Base-by-base conservation (phyloP, 1,140 invertebrate genomes). In the Rhopalosiphum maidis region DNA sequence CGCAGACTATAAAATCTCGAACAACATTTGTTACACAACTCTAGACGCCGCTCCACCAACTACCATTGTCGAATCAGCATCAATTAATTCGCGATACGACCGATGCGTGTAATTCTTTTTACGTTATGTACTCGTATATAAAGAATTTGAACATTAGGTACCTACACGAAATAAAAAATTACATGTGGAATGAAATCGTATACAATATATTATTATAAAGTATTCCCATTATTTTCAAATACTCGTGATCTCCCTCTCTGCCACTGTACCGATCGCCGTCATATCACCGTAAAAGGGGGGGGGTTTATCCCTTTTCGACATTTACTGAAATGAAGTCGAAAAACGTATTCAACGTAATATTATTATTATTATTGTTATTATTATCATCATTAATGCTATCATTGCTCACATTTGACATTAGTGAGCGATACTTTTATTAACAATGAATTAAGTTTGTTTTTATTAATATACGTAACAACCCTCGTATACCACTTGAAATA, bases 1-100 rank as follows among this genome's bases (percentile, higher is more conserved):
- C 88, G 55, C 54, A 48, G 43, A 83, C 90, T 92, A 92, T 92
- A 92, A 92, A 92, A 92, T 92, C 90, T 92, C 68, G 23, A 82
- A 83, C 68, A 83, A 83, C 90, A 37, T 82, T 92, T 35, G 46
- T 92, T 82, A 82, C 43, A 83, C 77, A 48, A 82, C 60, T 77
- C 68, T 77, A 46, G 68, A 51, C 68, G n/a, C 15, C 43, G 35
- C 46, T 43, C 35, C 48, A 15, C 46, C 87, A 7, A 6, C 35
- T 35, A n/a, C 51, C 35, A 25, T 30, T 25, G 51, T n/a, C 54
- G 89, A 43, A 25, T 41, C 89, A 30, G 37, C 68, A 25, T 35
- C 89, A 83, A 92, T 92, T 92, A 92, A 92, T 92, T 92, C n/a
- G 43, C 68, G 35, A 82, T 54, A 82, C 90, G 55, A 22, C 90